phyloP scores from a whole-genome alignment of 2,797 vertebrate species.

The Limnodromus scolopaceus region DNA sequence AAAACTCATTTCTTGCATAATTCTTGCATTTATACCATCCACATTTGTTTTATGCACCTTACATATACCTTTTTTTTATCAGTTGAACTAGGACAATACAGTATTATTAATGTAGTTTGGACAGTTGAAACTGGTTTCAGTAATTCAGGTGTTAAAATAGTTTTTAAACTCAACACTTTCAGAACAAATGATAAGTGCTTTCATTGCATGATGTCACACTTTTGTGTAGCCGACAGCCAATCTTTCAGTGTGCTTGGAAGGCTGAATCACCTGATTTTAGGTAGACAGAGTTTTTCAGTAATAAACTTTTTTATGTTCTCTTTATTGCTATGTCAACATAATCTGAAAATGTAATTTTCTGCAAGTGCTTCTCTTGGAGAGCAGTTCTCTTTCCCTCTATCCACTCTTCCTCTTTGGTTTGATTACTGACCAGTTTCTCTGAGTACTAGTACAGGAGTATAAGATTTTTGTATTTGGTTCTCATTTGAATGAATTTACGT shows the following conservation, averaged over 20 bases:
- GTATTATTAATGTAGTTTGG: neutral
- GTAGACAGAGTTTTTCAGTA: constrained; percentile 18
- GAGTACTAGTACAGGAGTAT: neutral
- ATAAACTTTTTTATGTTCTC: constrained; percentile 1
- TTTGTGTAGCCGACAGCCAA: constrained; percentile 1
- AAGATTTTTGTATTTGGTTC: neutral
- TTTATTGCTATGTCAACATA: constrained; percentile 48
- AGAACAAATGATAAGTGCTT: neutral
- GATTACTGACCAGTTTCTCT: neutral
- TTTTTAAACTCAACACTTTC: neutral
- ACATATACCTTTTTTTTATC: neutral
- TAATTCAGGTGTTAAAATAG: neutral
- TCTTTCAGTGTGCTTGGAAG: constrained; percentile 42
- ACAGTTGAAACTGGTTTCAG: neutral
- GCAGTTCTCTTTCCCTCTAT: neutral
- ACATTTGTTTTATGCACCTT: neutral
- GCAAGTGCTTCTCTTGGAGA: neutral
- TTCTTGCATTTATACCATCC: neutral
- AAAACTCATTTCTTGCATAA: neutral
- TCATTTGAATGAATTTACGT: neutral
- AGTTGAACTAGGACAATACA: neutral
- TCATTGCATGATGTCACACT: constrained; percentile 18
- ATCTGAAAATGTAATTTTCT: constrained; percentile 59
- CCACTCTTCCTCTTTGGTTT: neutral
- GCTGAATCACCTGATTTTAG: neutral